Base-by-base conservation (phyloP, 2,888 invertebrate genomes). In the Diabrotica balteata region DNA sequence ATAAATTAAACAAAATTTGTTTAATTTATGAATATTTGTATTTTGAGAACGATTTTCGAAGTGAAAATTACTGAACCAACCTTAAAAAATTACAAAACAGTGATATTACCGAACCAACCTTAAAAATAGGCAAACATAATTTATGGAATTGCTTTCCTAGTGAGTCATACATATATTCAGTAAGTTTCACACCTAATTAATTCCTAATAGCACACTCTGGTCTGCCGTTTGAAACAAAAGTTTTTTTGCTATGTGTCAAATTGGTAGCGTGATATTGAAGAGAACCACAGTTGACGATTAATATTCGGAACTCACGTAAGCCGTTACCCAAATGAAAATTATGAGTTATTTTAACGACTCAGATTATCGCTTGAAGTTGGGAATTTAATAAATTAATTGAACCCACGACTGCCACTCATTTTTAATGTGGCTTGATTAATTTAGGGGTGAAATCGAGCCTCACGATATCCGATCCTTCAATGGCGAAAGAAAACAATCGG, bases 241-340 rank as follows among this genome's bases (percentile, higher is more conserved):
- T 32, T 32, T 32, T 32, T 32, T 32, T 32, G 32, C 4, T 4
- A 32, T 32, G 32, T 32, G 32, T 32, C 32, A 55, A 55, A 51
- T 22, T 46, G 22, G 46, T 64, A 49, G 68, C 68, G 68, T 68
- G 68, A 58, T 32, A 17, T 61, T 52, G 47, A 60, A 63, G 52
- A 51, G 60, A 52, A 57, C 63, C 60, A 58, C 52, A 43, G 55
- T 47, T 50, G 55, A 63, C 65, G 68, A 70, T 68, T 68, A 68
- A 70, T 70, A 70, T 70, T 68, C 66, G 51, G 43, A 45, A 54
- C 66, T 70, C 70, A 70, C 70, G 70, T 68, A 63, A 70, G 58
- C 68, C 62, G 70, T 70, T 70, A 70, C 58, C 63, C 58, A 63
- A 70, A 68, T 70, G 65, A 68, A 70, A 70, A 66, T 64, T 70